Evolutionary conservation across 1,140 invertebrate species (phyloP), one percentile per base, ranked within the genome.

Genomic region (Meteorus sp.): DNA sequence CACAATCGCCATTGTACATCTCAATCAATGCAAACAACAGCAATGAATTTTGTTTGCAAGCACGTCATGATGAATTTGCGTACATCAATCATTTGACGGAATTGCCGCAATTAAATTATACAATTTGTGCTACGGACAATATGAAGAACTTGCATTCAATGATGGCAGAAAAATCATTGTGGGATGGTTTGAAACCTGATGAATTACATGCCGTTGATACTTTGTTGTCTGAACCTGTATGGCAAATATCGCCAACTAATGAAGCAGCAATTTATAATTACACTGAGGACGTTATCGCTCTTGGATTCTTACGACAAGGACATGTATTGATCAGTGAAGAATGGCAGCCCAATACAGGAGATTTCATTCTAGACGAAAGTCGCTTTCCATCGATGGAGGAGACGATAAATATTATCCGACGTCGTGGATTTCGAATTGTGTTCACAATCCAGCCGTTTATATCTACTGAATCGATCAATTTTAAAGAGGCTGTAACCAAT

Each of bases 391-490:
- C 85, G 0, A 85, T 93, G 67, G 85, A 87, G 29, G 85, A 89
- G 54, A 92, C 89, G 2, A 87, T 94, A 3, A 86, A 91, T 65
- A 89, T 93, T 39, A 84, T 94, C 20, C 89, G 90, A 59, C 81
- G 92, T 29, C 80, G 92, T 65, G 93, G 93, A 1, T 95, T 94
- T 53, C 86, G 90, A 71, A 89, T 94, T 19, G 88, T 90, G 0
- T 87, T 94, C 61, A 88, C 90, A 0, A 84, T 94, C 1, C 90
- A 93, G 63, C 92, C 92, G 0, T 94, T 93, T 67, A 90, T 95
- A 43, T 91, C 90, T 27, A 93, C 91, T 0, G 91, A 94, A 62
- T 91, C 90, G 52, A 73, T 73, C 1, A 93, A 90, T 66, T 93
- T 94, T 69, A 85, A 86, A 41, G 86, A 90, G 52, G 87, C 89